Evolutionary conservation across 2,888 invertebrate species (phyloP).

Genomic region (Lasioglossum vierecki): DNA sequence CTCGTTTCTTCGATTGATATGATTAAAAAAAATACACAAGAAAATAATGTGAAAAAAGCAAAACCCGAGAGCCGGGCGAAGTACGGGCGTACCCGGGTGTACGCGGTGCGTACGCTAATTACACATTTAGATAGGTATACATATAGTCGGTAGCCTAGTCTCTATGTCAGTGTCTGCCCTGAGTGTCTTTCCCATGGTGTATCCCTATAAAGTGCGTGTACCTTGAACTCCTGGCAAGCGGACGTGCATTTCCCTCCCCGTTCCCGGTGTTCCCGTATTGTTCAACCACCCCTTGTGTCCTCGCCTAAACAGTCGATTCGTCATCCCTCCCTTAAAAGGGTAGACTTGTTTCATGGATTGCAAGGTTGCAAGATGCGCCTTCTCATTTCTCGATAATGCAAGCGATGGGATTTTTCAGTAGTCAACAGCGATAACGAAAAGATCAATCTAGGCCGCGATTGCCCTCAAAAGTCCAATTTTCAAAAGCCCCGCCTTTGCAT

Average conservation of each 20-base stretch:
- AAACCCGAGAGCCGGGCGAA: slow-evolving; percentile 56
- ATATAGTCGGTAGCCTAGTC: slow-evolving; percentile 82
- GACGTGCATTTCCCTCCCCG: slow-evolving; percentile 58
- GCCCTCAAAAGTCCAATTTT: no score
- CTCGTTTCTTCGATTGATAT: slow-evolving; percentile 36
- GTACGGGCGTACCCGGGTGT: slow-evolving; percentile 67
- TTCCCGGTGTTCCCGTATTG: slow-evolving; percentile 32
- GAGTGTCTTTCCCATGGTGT: slow-evolving; percentile 81
- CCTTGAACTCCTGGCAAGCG: slow-evolving; percentile 69
- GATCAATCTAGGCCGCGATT: no score
- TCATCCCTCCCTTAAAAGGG: neutral
- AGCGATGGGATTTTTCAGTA: no score
- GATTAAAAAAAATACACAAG: slow-evolving; percentile 17
- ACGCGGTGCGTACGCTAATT: slow-evolving; percentile 70
- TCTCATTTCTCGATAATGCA: no score
- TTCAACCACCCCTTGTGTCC: slow-evolving; percentile 46
- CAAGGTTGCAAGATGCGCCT: no score
- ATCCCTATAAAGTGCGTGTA: slow-evolving; percentile 70
- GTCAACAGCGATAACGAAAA: no score
- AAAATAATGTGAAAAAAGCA: slow-evolving; percentile 18
- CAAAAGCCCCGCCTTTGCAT: no score
- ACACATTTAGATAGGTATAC: slow-evolving; percentile 77
- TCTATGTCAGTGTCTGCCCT: slow-evolving; percentile 81
- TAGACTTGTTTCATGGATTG: no score
- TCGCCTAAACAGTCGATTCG: slow-evolving; percentile 34